Conservation (phyloP, 2,888 invertebrate genomes). For the Ametastegia equiseti region DNA sequence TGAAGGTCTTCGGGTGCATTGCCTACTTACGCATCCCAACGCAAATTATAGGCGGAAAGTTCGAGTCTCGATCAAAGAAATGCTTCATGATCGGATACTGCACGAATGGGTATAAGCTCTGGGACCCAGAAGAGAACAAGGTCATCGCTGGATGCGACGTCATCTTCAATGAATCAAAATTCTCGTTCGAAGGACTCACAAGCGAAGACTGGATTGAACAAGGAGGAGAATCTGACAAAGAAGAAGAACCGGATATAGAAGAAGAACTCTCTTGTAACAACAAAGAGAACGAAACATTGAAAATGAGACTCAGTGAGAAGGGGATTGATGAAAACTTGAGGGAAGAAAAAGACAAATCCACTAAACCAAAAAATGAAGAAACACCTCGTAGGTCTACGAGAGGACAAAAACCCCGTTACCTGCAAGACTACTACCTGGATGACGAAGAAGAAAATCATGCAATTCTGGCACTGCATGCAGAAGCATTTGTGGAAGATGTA, state of each 20-base stretch:
- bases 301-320: neutral
- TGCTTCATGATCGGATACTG: constrained; percentile 59
- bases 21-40: constrained; percentile 55
- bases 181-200: neutral
- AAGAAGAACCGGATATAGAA: neutral
- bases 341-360: neutral
- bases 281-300: neutral
- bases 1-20: constrained; percentile 57
- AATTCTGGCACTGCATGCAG: constrained; percentile 48
- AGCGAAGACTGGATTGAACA: neutral
- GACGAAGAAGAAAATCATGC: constrained; percentile 35
- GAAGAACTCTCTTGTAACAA: neutral
- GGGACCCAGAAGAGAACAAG: constrained; percentile 56
- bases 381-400: neutral
- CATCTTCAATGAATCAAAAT: constrained; percentile 56
- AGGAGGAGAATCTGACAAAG: neutral
- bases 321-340: neutral
- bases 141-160: constrained; percentile 58
- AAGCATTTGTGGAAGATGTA: constrained; percentile 52
- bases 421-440: neutral
- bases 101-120: constrained; percentile 55
- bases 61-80: constrained; percentile 55
- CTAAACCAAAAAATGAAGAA: neutral
- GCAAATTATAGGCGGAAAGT: constrained; percentile 57
- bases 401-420: neutral